These are phyloP conservation scores for Chromobotia macracanthus DNA, from an alignment of 2,797 vertebrate species.

Conservation along the genomic window DNA sequence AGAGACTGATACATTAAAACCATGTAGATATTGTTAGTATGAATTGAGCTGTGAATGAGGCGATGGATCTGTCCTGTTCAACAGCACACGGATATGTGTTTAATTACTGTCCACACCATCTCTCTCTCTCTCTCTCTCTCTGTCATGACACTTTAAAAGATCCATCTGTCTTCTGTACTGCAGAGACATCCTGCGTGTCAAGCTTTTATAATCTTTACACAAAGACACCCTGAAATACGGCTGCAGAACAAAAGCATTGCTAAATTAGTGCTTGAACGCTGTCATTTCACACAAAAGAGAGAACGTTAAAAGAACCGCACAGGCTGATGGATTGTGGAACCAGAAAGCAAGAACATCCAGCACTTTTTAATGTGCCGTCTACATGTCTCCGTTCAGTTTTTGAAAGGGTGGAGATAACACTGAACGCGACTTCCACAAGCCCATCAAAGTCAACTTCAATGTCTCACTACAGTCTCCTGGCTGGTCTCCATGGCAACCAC, in stretches of 20 bases:
- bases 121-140: slow-evolving; percentile 40
- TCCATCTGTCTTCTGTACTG: slow-evolving; percentile 66
- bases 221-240: neutral
- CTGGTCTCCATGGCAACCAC: slow-evolving; percentile 46
- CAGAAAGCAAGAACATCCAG: neutral
- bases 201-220: slow-evolving; percentile 48
- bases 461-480: slow-evolving; percentile 3
- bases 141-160: slow-evolving; percentile 67
- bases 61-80: neutral
- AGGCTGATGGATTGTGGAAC: neutral
- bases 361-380: neutral
- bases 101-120: slow-evolving; percentile 28
- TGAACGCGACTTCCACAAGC: neutral
- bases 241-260: slow-evolving; percentile 18
- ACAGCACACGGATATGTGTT: slow-evolving; percentile 33
- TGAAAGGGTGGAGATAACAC: no score
- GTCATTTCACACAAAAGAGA: slow-evolving; percentile 16
- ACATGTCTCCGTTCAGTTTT: no score
- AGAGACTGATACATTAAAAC: no score
- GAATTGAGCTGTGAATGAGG: slow-evolving; percentile 36
- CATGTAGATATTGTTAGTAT: slow-evolving; percentile 23
- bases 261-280: neutral
- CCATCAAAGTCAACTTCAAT: neutral
- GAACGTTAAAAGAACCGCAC: slow-evolving; percentile 22
- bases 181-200: no score